Base-by-base conservation (phyloP, 1,140 invertebrate genomes). In the Akabosia matsudoensis region DNA sequence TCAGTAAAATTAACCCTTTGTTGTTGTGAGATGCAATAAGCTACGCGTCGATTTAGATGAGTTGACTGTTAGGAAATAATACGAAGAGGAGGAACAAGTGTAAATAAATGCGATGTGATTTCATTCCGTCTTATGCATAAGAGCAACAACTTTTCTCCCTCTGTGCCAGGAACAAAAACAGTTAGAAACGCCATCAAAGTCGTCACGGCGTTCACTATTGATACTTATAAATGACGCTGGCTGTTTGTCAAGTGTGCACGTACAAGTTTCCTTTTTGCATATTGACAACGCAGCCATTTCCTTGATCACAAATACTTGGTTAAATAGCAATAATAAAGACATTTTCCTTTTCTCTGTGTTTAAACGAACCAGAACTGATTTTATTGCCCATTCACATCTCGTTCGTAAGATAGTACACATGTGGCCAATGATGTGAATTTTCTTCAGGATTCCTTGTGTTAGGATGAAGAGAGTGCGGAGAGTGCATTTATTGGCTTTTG, bases 311-410 rank as follows among this genome's bases (percentile, higher is more conserved):
- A n/a, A 61, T 61, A 24, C 26, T 31, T 3, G 61, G 7, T 67
- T 24, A 67, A 31, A 31, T 67, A 30, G 28, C 28, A 31, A 67
- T 67, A 67, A 67, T 67, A 67, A 67, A 67, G 61, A 67, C 61
- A 67, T 67, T 7, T 67, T 28, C 1, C 31, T 67, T n/a, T n/a
- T n/a, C 28, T 31, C 13, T 61, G 54, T 30, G 3, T 67, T 67
- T 67, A 67, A 67, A 67, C 61, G 61, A 67, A 67, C 26, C 61
- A 67, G 61, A 67, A 67, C 61, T 67, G 61, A 67, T 67, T 67
- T 67, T 67, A 67, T 67, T 67, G 61, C 61, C 54, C 24, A 10
- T 56, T 10, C n/a, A 22, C 10, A 56, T 56, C 7, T 45, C 37
- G 37, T 45, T 7, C 18, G 37, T 45, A n/a, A n/a, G n/a, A n/a